phyloP scores from a whole-genome alignment of 2,113 vertebrate species.

The Anas platyrhynchos region DNA sequence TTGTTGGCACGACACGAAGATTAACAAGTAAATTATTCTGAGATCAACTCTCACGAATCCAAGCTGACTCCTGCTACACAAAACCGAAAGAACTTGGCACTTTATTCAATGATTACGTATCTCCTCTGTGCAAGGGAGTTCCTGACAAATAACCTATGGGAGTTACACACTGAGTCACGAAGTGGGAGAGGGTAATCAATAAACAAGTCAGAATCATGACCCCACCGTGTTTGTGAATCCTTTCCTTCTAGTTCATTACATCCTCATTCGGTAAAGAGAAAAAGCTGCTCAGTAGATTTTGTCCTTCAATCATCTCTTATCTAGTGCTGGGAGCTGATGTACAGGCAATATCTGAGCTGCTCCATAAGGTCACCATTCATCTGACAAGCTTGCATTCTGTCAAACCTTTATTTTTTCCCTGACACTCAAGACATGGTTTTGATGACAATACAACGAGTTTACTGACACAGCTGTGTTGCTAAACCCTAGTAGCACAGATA shows the following conservation, averaged over 20 bases:
- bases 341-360: background rate
- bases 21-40: background rate
- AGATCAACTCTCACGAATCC: background rate
- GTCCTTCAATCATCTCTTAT: background rate
- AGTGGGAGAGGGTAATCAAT: background rate
- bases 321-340: background rate
- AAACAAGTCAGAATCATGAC: background rate
- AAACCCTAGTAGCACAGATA: background rate
- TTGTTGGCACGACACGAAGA: background rate
- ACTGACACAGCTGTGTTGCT: slow-evolving; percentile 17
- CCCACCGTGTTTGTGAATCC: background rate
- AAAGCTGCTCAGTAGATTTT: background rate
- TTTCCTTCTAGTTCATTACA: background rate
- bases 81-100: background rate
- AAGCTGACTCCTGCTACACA: background rate
- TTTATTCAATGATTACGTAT: background rate
- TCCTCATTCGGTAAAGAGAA: background rate
- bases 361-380: background rate
- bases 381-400: background rate
- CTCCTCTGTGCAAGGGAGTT: background rate
- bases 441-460: background rate
- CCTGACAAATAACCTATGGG: background rate
- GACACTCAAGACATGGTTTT: background rate
- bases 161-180: background rate
- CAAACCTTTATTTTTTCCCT: background rate